Base-by-base conservation (phyloP, 2,888 invertebrate species). In the Carcina quercana region DNA sequence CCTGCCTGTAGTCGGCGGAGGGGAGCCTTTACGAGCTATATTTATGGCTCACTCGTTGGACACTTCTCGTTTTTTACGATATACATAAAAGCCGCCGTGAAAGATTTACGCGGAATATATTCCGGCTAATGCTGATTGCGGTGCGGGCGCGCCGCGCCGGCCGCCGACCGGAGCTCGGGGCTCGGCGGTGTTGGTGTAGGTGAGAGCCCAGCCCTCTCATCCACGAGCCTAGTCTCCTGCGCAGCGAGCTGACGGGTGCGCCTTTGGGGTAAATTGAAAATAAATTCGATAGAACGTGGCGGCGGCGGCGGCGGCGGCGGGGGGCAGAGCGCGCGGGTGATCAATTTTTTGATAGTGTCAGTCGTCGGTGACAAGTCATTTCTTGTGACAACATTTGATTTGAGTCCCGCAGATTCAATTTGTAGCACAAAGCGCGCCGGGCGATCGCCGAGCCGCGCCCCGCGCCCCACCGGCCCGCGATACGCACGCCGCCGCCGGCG, bases 301-400 rank as follows among this genome's bases (percentile, higher is more conserved):
- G 5, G 17, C 17, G 17, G 17, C 7, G 17, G 5, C 5, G 17
- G 10, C 11, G 6, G 6, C 24, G 24, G 12, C 6, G n/a, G n/a
- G 10, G 6, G 24, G 24, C 24, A 24, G 24, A 38, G 34, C 22
- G n/a, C 42, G 35, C 50, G 48, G 39, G 44, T 59, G 82, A 82
- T 80, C 80, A 71, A 82, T 80, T 79, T 82, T 70, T 71, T 72
- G 82, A 82, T 82, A 82, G 58, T 66, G 82, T 80, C 82, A 74
- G 50, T 64, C 65, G 64, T 32, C 63, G 62, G 53, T 63, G 68
- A 68, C 69, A 59, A 68, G 62, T 73, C 70, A 75, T 74, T 73
- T 70, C 78, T 63, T 61, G 53, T 63, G 72, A 73, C 75, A 78
- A 75, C 78, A 68, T 76, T 75, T 68, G 69, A 78, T 78, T 74